Evolutionary conservation across 35 echinoderm and acorn worm species (phyloP).

Genomic region (Diadema setosum): DNA sequence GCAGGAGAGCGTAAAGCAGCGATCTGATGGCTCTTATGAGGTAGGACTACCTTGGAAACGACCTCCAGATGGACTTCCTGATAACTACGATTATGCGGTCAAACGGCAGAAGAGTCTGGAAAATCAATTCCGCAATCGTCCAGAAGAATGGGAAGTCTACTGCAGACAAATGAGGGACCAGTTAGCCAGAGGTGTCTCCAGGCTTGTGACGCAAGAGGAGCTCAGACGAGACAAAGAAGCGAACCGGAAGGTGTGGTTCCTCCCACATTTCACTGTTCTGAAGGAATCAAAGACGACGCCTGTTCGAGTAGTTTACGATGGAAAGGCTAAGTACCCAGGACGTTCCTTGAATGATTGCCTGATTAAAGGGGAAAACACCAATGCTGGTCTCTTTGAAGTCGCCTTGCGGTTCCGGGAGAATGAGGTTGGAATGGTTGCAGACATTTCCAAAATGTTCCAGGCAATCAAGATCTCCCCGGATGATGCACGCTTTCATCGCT

Average conservation of each 20-base stretch:
- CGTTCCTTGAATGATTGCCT: no score
- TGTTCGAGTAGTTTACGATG: neutral
- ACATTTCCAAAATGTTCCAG: constrained; percentile 82
- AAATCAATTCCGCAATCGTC: neutral
- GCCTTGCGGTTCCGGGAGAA: constrained; percentile 56
- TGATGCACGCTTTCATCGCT: constrained; percentile 66
- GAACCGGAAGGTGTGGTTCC: constrained; percentile 3
- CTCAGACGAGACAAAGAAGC: neutral
- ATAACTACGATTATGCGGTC: constrained; percentile 18
- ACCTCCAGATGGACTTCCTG: neutral
- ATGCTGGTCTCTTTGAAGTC: no score
- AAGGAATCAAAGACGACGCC: neutral
- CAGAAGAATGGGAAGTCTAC: no score
- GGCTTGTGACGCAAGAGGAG: neutral
- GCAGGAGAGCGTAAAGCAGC: neutral
- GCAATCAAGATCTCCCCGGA: constrained; percentile 46
- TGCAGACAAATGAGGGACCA: neutral
- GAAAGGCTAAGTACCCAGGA: neutral
- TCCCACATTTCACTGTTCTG: constrained; percentile 10
- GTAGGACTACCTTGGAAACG: neutral
- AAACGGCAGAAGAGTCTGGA: constrained; percentile 9
- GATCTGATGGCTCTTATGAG: neutral
- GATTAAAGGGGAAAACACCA: no score
- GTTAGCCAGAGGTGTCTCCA: neutral
- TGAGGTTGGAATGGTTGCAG: constrained; percentile 68